A percentile compares a stretch with the other conserved stretches of the same genome.
These are phyloP conservation scores for Morone chrysops DNA, from an alignment of 2,113 vertebrate species.

Conservation along the genomic window DNA sequence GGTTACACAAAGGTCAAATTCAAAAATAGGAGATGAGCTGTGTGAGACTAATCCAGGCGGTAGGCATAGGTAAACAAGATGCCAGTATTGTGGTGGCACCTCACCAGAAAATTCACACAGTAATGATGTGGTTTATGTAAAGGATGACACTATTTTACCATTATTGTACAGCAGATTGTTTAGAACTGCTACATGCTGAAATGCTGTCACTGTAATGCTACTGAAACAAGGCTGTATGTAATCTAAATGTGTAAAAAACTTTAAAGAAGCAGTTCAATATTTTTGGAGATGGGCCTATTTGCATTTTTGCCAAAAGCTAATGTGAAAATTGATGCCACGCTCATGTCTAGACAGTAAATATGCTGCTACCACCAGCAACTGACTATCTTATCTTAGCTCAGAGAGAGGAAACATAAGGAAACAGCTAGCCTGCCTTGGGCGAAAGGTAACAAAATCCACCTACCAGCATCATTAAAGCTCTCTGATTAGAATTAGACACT, in stretches of 20 bases:
- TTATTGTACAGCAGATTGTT: background rate
- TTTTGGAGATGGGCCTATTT: too few species aligned
- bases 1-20: constrained; percentile 25
- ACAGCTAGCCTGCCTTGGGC: too few species aligned
- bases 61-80: background rate
- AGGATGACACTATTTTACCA: background rate
- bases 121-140: background rate
- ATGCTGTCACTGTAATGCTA: background rate
- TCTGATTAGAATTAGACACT: too few species aligned
- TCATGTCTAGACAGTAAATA: too few species aligned
- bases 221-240: background rate
- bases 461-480: too few species aligned
- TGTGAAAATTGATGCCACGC: too few species aligned
- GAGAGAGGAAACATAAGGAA: too few species aligned
- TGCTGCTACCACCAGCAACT: too few species aligned
- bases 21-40: background rate
- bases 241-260: background rate
- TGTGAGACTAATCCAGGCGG: background rate
- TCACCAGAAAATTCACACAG: background rate
- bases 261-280: too few species aligned
- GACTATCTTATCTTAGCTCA: too few species aligned
- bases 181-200: background rate
- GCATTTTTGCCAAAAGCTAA: too few species aligned
- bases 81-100: background rate
- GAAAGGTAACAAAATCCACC: too few species aligned